Conservation (phyloP, 2,888 invertebrate genomes). For the Colostygia pectinataria region DNA sequence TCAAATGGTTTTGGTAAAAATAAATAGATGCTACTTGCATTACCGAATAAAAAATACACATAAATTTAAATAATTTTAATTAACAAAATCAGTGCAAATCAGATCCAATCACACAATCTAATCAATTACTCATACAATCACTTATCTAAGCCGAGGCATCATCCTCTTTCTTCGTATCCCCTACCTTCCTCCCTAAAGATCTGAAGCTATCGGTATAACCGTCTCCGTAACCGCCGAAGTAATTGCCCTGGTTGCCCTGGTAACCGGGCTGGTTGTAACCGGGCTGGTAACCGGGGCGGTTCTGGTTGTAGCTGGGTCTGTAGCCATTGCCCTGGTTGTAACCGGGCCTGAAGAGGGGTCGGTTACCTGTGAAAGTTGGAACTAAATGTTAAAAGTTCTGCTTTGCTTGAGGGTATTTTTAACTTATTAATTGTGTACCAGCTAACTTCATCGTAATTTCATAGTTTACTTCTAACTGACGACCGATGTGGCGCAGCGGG, state of each 20-base stretch:
- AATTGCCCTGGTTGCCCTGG: slow-evolving; percentile 46
- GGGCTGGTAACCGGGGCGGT: slow-evolving; percentile 46
- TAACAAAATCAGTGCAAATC: slow-evolving; percentile 30
- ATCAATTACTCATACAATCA: not conserved
- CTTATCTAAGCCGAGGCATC: slow-evolving; percentile 33
- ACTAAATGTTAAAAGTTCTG: not conserved
- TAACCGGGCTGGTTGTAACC: slow-evolving; percentile 41
- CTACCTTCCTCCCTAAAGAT: slow-evolving; percentile 57
- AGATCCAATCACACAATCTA: slow-evolving; percentile 9
- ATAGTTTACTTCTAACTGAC: too few relatives aligned
- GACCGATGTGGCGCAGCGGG: too few relatives aligned
- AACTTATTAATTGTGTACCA: too few relatives aligned
- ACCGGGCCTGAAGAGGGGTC: slow-evolving; percentile 53
- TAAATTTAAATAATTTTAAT: slow-evolving; percentile 27
- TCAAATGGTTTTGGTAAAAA: too few relatives aligned
- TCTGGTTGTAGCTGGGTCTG: slow-evolving; percentile 38
- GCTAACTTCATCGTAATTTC: too few relatives aligned
- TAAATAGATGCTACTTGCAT: too few relatives aligned
- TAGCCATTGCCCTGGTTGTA: slow-evolving; percentile 41
- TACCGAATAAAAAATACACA: not conserved
- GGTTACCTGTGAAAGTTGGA: slow-evolving; percentile 45
- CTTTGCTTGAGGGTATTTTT: not conserved
- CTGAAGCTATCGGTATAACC: slow-evolving; percentile 61
- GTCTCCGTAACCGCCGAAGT: slow-evolving; percentile 59
- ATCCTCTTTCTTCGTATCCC: slow-evolving; percentile 55